A percentile compares a stretch with the other conserved stretches of the same genome.
Conservation (phyloP, 2,888 invertebrate genomes). For the Pherbina coryleti region DNA sequence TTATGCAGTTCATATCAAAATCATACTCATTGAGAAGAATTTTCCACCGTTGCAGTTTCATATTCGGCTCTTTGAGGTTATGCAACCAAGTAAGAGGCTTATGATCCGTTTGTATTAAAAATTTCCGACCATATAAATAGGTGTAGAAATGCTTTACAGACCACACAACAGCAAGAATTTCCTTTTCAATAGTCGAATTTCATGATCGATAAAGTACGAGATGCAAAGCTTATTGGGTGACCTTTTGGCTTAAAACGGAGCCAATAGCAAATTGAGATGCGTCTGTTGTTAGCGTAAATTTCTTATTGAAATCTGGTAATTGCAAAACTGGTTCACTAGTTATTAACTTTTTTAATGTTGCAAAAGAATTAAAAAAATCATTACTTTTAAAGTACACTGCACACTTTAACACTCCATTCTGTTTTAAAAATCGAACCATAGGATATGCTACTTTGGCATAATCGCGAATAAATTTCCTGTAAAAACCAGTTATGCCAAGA, state of each 20-base stretch:
- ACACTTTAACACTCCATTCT: not conserved
- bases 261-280: conserved; percentile 43
- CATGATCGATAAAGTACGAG: conserved; percentile 49
- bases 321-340: conserved; percentile 30
- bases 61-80: not conserved
- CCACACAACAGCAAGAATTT: not conserved
- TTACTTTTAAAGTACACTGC: not conserved
- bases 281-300: conserved; percentile 37
- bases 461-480: conserved; percentile 17
- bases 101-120: not conserved
- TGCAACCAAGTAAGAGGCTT: not conserved
- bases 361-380: too few relatives aligned
- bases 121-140: not conserved
- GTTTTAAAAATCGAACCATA: conserved; percentile 32
- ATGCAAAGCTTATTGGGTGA: conserved; percentile 52
- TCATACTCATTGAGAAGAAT: not conserved
- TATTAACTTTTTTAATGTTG: too few relatives aligned
- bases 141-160: not conserved
- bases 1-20: not conserved
- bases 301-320: conserved; percentile 38
- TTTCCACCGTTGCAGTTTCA: too few relatives aligned
- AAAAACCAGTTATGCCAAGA: not conserved
- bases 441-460: not conserved
- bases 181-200: conserved; percentile 44
- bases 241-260: not conserved